Conservation (phyloP, 2,797 vertebrate species). For the Danio kyathit region DNA sequence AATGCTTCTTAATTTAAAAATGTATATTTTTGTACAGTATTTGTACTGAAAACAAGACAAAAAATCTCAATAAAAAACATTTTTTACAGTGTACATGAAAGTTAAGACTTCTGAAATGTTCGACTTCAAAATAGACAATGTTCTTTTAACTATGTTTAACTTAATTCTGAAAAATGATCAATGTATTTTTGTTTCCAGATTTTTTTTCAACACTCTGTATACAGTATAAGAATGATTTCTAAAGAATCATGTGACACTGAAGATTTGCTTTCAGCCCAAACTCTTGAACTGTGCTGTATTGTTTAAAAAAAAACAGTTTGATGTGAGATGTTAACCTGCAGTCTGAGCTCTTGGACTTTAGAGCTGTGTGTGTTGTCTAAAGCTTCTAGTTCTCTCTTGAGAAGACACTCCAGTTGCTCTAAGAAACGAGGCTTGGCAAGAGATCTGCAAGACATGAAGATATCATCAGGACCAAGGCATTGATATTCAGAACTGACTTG, state of each 20-base stretch:
- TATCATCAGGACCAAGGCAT: background rate
- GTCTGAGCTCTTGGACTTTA: constrained; percentile 77
- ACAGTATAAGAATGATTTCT: background rate
- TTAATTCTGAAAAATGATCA: background rate
- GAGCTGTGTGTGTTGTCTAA: constrained; percentile 69
- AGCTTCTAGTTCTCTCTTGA: constrained; percentile 78
- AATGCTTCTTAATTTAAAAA: too few species aligned
- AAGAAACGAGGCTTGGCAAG: constrained; percentile 79
- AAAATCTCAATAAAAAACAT: too few species aligned
- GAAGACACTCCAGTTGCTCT: constrained; percentile 77
- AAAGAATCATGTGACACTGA: background rate
- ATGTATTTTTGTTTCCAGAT: too few species aligned
- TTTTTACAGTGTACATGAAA: too few species aligned
- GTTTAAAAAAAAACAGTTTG: background rate
- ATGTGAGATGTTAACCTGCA: constrained; percentile 77
- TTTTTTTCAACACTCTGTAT: background rate
- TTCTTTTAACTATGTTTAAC: too few species aligned
- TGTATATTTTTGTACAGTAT: too few species aligned
- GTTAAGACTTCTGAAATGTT: too few species aligned
- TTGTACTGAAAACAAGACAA: too few species aligned
- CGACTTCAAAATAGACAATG: too few species aligned
- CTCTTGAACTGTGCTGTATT: background rate
- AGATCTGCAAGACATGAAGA: constrained; percentile 56
- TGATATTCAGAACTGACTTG: background rate
- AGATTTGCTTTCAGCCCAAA: background rate